Evolutionary conservation across 2,113 vertebrate species (phyloP), one percentile per base, ranked within the genome.

Genomic region (Anhinga anhinga): DNA sequence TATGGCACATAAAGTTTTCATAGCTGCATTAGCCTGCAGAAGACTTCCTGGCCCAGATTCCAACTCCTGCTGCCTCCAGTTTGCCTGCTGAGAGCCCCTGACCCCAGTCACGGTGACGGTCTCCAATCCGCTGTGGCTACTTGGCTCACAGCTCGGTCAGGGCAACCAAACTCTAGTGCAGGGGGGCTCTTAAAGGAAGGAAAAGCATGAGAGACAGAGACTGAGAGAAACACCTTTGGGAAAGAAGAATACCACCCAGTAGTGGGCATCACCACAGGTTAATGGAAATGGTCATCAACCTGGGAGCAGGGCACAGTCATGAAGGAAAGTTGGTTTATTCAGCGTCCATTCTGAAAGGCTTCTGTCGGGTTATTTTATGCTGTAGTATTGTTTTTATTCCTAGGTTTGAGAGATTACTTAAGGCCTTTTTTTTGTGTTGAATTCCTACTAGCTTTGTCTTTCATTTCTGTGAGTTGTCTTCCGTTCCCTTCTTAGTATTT

Each of bases 251-350:
- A 42, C 27, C 8, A 16, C 3, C 32, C 25, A 19, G 34, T 2
- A 52, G 38, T n/a, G 17, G 45, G 17, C 40, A 50, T 72, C 36
- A 32, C 21, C 1, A 0, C 36, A 15, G 21, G 25, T 32, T 47
- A 27, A 12, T 7, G 26, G 65, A n/a, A 21, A 58, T 25, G 27
- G 7, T 30, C 4, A 0, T 27, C 72, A 84, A 52, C 40, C 11
- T 47, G 27, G 69, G 45, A 83, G 21, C 16, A 23, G 21, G 25
- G 16, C 5, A 0, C 5, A 7, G 15, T 26, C 0, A 0, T 25
- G 53, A 66, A 27, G 17, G 61, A 18, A 67, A 73, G n/a, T 10
- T n/a, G 30, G 3, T 91, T 95, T 88, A 27, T 78, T 49, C 67
- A n/a, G 4, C 1, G 0, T 38, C 61, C 2, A 0, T 4, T 80